Conservation (phyloP, 2,888 invertebrate genomes). For the Cryptus armator region DNA sequence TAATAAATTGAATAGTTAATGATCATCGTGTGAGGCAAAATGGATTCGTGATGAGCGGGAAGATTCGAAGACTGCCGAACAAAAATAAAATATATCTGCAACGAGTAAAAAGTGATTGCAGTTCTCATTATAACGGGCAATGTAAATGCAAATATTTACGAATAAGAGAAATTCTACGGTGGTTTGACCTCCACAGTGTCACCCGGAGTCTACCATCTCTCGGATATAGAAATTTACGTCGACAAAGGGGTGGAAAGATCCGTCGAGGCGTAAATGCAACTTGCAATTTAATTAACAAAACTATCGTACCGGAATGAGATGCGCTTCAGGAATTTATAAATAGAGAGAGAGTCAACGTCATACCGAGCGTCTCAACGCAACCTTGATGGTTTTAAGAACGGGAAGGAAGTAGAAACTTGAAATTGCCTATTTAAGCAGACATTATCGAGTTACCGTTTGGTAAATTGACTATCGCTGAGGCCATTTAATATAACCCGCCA, state of each 20-base stretch:
- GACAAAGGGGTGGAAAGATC: conserved; percentile 1
- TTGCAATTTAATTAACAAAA: conserved; percentile 54
- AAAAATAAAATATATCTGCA: neutral
- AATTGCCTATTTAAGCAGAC: conserved; percentile 55
- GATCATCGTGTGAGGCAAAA: too few species aligned
- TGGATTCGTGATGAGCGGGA: neutral
- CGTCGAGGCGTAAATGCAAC: neutral
- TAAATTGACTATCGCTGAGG: conserved; percentile 13
- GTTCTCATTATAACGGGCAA: neutral
- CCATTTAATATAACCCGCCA: neutral
- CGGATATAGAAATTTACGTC: conserved; percentile 3
- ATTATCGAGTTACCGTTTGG: conserved; percentile 41
- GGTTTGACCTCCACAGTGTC: neutral
- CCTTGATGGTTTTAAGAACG: conserved; percentile 12
- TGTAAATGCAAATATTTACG: conserved; percentile 3
- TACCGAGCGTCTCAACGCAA: neutral
- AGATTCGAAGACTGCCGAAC: neutral
- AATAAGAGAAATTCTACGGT: neutral
- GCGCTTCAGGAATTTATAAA: conserved; percentile 17
- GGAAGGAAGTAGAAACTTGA: conserved; percentile 43
- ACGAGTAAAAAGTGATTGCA: neutral
- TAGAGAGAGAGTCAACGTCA: neutral
- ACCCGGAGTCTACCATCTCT: neutral
- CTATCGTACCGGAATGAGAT: conserved; percentile 19
- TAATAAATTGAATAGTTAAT: too few species aligned